These are phyloP conservation scores for Periplaneta americana DNA, from an alignment of 1,140 invertebrate species.

Conservation along the genomic window DNA sequence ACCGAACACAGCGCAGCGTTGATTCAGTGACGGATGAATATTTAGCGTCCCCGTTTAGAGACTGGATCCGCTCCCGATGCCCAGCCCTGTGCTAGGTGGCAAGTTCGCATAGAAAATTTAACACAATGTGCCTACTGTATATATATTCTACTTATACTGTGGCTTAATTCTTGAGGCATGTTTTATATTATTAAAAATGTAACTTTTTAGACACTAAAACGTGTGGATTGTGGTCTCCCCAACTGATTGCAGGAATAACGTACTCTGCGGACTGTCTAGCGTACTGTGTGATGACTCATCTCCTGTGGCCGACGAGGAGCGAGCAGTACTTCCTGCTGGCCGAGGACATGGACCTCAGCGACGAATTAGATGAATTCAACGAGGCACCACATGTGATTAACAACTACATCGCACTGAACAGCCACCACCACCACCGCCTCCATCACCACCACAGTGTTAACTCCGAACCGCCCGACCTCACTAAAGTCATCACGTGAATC, in stretches of 20 bases:
- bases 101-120: too few relatives aligned
- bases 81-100: too few relatives aligned
- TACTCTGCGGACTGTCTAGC: constrained; percentile 92
- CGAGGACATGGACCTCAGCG: constrained; percentile 60
- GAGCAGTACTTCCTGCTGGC: constrained; percentile 85
- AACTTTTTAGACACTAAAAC: too few relatives aligned
- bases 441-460: neutral
- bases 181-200: too few relatives aligned
- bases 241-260: constrained; percentile 76
- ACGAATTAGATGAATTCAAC: constrained; percentile 87
- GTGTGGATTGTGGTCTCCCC: too few relatives aligned
- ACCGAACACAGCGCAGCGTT: too few relatives aligned
- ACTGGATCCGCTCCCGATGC: too few relatives aligned
- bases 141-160: too few relatives aligned
- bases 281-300: constrained; percentile 88
- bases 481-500: constrained; percentile 13
- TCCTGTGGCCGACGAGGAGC: constrained; percentile 87
- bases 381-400: constrained; percentile 85
- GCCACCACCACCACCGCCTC: neutral
- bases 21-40: too few relatives aligned
- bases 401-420: constrained; percentile 27
- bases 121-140: too few relatives aligned
- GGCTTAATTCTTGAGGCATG: too few relatives aligned
- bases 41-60: too few relatives aligned
- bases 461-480: constrained; percentile 13